Evolutionary conservation across 1,140 invertebrate genomes (phyloP), one percentile per base, ranked within the genome.

Genomic region (Campodea augens): DNA sequence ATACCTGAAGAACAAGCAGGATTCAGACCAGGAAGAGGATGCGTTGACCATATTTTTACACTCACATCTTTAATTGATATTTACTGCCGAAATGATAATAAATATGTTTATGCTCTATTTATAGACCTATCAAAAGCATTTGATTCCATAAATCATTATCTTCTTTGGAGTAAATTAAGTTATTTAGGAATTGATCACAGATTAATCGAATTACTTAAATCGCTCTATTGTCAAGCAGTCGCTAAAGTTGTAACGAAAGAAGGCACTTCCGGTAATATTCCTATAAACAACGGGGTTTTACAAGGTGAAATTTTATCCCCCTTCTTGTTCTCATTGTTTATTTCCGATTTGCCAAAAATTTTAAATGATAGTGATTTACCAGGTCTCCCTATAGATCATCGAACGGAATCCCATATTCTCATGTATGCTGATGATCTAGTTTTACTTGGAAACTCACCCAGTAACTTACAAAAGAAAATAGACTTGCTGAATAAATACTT

Each of bases 251-350:
- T 24, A 20, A 43, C 39, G 24, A 2, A 7, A 2, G 15, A 15
- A 12, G 47, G 32, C 0, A 20, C 38, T 5, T 36, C 42, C 18
- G 38, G 22, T 2, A 29, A 15, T 21, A 44, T 51, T 36, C 24
- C 38, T 4, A 43, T 51, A 10, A 3, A 29, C 1, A 39, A 25
- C 10, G 39, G 39, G 20, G 40, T 51, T 1, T 19, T 51, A 1
- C 50, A 51, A 38, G 50, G 50, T 10, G 47, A 51, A 46, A 49
- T 40, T 0, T 37, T 51, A 0, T 24, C 18, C 10, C 40, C 47
- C 3, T 40, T 25, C 5, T 10, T 49, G 5, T 51, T 51, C 20
- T 46, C 37, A 0, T 15, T 51, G 13, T 51, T 41, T 20, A 22
- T 51, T 32, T 32, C 27, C 15, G 27, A 32, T 32, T n/a, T n/a